These are phyloP conservation scores for Lacerta agilis DNA, from an alignment of 2,797 vertebrate species.

Conservation along the genomic window DNA sequence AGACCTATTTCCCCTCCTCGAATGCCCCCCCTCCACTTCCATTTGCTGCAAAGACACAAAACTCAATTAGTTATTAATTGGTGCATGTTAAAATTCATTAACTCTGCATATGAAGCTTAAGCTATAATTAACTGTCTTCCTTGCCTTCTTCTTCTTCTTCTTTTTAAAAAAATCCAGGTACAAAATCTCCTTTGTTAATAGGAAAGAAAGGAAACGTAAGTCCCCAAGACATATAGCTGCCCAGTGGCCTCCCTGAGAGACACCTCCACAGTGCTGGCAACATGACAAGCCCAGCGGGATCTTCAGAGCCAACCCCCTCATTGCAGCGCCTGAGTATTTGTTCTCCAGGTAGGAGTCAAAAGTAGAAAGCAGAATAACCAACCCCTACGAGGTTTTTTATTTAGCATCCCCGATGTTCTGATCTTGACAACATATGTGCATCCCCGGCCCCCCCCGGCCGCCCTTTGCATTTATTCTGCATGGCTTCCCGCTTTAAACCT, in stretches of 20 bases:
- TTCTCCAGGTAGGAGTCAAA: background rate
- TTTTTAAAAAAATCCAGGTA: constrained; percentile 76
- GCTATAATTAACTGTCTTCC: constrained; percentile 86
- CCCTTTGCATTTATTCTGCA: constrained; percentile 33
- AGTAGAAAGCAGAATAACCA: background rate
- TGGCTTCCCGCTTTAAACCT: background rate
- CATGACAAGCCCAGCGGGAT: background rate
- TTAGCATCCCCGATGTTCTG: background rate
- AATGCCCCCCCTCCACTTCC: constrained; percentile 54
- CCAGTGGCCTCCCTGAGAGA: background rate
- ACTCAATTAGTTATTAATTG: constrained; percentile 89
- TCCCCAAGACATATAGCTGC: background rate
- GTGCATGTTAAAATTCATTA: constrained; percentile 89
- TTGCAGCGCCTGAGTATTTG: background rate
- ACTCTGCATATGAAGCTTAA: constrained; percentile 79
- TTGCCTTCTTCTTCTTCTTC: constrained; percentile 68
- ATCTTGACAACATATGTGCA: background rate
- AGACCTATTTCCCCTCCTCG: constrained; percentile 16
- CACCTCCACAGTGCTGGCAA: constrained; percentile 9
- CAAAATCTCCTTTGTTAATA: constrained; percentile 67
- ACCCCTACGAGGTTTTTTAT: constrained; percentile 13
- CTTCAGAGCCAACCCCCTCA: rapidly evolving
- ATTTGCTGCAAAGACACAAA: constrained; percentile 70
- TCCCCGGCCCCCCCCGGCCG: constrained; percentile 4
- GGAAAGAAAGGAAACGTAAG: constrained; percentile 21